Percentiles rank a stretch among this genome's conserved stretches.
Conservation (phyloP, 2,113 vertebrate genomes). For the Odocoileus virginianus region DNA sequence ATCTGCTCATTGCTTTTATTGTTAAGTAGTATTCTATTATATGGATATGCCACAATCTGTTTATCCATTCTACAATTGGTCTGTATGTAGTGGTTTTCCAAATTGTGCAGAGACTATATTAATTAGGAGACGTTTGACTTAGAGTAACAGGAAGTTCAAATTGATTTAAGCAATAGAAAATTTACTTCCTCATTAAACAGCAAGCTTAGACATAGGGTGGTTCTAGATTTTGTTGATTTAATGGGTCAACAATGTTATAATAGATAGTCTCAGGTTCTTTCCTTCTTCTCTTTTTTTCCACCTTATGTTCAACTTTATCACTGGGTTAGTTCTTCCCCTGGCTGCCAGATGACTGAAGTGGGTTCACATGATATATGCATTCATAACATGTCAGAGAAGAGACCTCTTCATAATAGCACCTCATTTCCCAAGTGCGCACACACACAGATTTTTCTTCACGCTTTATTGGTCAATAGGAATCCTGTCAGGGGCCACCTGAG, state of each 20-base stretch:
- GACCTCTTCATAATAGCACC: not conserved
- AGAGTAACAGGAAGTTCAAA: not conserved
- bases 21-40: not conserved
- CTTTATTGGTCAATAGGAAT: not conserved
- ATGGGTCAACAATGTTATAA: not conserved
- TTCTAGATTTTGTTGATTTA: not conserved
- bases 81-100: not conserved
- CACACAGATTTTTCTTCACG: not conserved
- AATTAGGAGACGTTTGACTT: not conserved
- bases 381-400: not conserved
- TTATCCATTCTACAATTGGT: not conserved
- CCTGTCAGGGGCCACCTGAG: not conserved
- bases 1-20: not conserved
- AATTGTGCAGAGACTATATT: not conserved
- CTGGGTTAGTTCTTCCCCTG: not conserved
- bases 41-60: not conserved
- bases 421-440: not conserved
- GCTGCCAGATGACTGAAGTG: not conserved
- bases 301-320: not conserved
- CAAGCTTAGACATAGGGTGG: not conserved
- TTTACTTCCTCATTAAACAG: not conserved
- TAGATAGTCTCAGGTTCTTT: not conserved
- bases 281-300: not conserved
- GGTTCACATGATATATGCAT: not conserved
- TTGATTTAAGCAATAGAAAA: not conserved